A percentile compares a stretch with the other conserved stretches of the same genome.
phyloP scores from a whole-genome alignment of 2,888 invertebrate species.

The Protophormia terraenovae region DNA sequence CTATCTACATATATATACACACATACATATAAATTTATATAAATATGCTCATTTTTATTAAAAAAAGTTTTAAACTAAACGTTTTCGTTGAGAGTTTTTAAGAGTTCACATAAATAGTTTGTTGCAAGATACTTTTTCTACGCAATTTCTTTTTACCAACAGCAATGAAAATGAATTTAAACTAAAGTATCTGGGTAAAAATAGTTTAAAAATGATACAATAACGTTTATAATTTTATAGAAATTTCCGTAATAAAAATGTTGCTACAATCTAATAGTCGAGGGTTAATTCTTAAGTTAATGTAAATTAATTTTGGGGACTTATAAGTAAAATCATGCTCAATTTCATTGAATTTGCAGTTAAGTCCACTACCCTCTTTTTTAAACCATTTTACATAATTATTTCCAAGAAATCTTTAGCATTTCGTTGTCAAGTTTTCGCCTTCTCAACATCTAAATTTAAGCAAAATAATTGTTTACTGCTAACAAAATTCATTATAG shows the following conservation, averaged over 20 bases:
- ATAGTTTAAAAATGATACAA: slow-evolving; percentile 14
- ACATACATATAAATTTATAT: not conserved
- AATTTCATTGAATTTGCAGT: no score
- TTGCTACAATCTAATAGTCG: not conserved
- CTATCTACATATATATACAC: not conserved
- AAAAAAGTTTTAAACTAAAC: slow-evolving; percentile 6
- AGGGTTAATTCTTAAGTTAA: not conserved
- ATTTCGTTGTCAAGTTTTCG: no score
- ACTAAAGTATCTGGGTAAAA: not conserved
- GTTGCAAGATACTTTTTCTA: slow-evolving; percentile 6
- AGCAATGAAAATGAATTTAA: slow-evolving; percentile 41
- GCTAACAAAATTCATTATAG: no score
- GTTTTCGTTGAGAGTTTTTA: slow-evolving; percentile 19
- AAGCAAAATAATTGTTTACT: no score
- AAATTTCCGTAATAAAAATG: slow-evolving; percentile 50
- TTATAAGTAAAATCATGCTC: no score
- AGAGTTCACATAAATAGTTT: slow-evolving; percentile 37
- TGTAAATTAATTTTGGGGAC: not conserved
- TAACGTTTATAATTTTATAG: slow-evolving; percentile 47
- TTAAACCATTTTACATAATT: no score
- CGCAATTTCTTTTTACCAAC: slow-evolving; percentile 11
- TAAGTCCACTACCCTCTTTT: no score
- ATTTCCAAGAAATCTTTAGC: no score
- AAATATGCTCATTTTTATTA: not conserved
- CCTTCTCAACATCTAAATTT: no score